These are phyloP conservation scores for Smutsia temminckii DNA, from an alignment of 2,797 vertebrate genomes.

Conservation along the genomic window DNA sequence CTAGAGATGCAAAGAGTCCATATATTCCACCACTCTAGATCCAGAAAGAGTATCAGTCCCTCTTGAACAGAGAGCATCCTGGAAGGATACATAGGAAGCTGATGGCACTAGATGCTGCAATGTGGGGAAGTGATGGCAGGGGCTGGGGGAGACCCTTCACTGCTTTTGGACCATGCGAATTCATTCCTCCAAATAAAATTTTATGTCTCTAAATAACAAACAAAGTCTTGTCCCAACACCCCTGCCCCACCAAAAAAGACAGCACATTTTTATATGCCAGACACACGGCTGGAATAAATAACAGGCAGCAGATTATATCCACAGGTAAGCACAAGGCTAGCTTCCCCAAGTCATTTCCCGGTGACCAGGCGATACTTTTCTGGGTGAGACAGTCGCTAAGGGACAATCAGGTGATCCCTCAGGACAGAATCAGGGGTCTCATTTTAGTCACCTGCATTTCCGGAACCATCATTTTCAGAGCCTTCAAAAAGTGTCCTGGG, in stretches of 20 bases:
- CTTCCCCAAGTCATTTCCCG: background rate
- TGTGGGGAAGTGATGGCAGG: background rate
- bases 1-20: background rate
- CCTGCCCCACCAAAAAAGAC: background rate
- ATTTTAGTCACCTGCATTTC: background rate
- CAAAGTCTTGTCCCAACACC: background rate
- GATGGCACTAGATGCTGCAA: accelerated
- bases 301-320: background rate
- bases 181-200: background rate
- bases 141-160: background rate
- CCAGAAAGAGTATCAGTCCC: background rate
- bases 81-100: background rate
- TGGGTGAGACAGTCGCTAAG: background rate
- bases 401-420: background rate
- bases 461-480: background rate
- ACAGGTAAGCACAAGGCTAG: background rate
- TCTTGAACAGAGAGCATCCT: background rate
- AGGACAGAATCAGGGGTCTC: background rate
- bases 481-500: background rate
- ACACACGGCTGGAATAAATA: background rate
- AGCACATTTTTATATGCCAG: background rate
- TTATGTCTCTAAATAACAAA: background rate
- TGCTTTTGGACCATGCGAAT: background rate
- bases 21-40: no score
- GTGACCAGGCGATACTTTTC: background rate